These are phyloP conservation scores for Spizella passerina DNA, from an alignment of 2,797 vertebrate genomes.

Conservation along the genomic window DNA sequence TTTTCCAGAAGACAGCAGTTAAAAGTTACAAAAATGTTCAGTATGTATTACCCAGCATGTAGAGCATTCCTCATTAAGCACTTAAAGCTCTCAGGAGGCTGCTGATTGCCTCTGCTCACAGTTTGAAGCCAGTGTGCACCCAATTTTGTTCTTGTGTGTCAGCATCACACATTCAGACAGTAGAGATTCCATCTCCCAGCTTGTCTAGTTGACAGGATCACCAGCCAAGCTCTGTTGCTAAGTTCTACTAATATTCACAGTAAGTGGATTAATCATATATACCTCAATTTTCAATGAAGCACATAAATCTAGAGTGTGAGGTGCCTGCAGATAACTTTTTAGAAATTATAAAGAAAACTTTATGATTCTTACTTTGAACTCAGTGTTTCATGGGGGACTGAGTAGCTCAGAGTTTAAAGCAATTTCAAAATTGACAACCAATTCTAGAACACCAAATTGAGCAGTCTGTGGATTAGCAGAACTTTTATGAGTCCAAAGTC, in stretches of 20 bases:
- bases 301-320: not conserved
- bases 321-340: not conserved
- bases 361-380: not conserved
- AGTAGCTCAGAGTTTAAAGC: not conserved
- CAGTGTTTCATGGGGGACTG: not conserved
- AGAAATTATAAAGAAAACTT: not conserved
- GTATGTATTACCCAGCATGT: not conserved
- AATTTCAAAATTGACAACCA: not conserved
- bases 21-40: not conserved
- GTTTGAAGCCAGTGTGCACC: not conserved
- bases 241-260: not conserved
- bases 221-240: not conserved
- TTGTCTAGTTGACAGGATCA: not conserved
- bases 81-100: not conserved
- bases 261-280: not conserved
- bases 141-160: not conserved
- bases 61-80: not conserved
- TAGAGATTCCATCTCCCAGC: not conserved
- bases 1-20: not conserved
- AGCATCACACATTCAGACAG: not conserved
- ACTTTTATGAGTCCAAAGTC: not conserved
- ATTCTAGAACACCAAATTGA: not conserved
- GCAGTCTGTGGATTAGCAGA: not conserved
- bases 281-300: not conserved
- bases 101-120: not conserved